A percentile compares a stretch with the other conserved stretches of the same genome.
These are phyloP conservation scores for Fistularia tabacaria DNA, from an alignment of 2,797 vertebrate genomes.

Conservation along the genomic window DNA sequence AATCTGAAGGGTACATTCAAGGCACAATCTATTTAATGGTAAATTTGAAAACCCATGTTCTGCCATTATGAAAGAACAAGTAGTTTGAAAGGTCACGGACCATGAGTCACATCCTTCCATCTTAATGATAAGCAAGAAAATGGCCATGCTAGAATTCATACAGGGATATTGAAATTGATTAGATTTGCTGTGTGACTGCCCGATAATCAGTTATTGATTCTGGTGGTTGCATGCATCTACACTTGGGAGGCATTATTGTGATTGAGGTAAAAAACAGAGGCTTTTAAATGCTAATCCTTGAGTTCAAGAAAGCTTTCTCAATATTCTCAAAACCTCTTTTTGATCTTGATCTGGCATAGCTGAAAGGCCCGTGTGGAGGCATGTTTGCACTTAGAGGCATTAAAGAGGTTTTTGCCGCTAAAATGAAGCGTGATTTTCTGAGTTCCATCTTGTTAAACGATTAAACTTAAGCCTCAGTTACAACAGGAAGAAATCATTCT, in stretches of 20 bases:
- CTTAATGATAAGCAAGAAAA: slow-evolving; percentile 23
- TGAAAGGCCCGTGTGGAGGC: no score
- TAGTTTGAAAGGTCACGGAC: slow-evolving; percentile 38
- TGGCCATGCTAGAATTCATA: slow-evolving; percentile 29
- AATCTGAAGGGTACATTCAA: no score
- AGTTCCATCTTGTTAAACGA: not conserved
- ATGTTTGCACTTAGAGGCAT: no score
- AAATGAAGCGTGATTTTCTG: no score
- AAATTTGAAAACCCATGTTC: no score
- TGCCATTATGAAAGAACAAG: slow-evolving; percentile 22
- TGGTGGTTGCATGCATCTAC: slow-evolving; percentile 24
- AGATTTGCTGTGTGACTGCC: slow-evolving; percentile 15
- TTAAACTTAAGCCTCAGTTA: not conserved
- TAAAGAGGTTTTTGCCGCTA: no score
- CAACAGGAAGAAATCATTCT: slow-evolving; percentile 5
- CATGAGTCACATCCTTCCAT: slow-evolving; percentile 8
- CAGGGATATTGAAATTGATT: slow-evolving; percentile 58
- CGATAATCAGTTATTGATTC: slow-evolving; percentile 64
- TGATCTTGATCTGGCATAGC: no score
- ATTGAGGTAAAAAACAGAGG: slow-evolving; percentile 3
- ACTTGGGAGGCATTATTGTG: slow-evolving; percentile 12
- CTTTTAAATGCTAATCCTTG: not conserved
- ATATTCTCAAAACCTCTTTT: no score
- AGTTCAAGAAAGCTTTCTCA: no score
- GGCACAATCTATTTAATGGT: no score